Conservation (phyloP, 2,113 vertebrate genomes). For the Cygnus buccinator region DNA sequence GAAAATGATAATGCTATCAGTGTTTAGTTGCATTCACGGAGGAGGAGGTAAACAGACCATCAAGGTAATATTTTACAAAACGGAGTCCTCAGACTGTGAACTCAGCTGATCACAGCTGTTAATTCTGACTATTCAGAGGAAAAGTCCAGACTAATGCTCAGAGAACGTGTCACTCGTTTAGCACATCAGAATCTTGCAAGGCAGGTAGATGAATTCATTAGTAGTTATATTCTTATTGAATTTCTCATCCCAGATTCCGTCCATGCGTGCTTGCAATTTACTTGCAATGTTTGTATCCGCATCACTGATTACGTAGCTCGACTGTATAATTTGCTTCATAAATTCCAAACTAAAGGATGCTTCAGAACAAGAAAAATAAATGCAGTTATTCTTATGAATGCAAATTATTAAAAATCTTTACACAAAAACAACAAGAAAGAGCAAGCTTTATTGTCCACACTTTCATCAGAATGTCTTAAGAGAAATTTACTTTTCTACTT, state of each 20-base stretch:
- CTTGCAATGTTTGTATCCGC: accelerated
- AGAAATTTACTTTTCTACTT: not conserved
- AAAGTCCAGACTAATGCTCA: not conserved
- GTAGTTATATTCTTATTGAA: not conserved
- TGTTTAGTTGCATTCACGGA: not conserved
- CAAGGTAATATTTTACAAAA: not conserved
- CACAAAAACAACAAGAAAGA: not conserved
- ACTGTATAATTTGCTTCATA: not conserved
- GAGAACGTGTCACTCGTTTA: accelerated
- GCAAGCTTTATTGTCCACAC: not conserved
- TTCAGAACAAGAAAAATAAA: not conserved
- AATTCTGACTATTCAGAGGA: not conserved
- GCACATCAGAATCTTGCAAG: not conserved
- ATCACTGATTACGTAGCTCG: not conserved
- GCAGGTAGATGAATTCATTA: not conserved
- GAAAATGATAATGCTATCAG: not conserved
- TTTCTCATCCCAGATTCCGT: not conserved
- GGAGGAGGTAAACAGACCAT: not conserved
- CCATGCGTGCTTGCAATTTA: not conserved
- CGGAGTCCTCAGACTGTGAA: not conserved
- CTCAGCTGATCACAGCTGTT: not conserved
- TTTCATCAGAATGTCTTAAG: not conserved
- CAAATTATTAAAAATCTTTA: not conserved
- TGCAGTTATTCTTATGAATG: not conserved
- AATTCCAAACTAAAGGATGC: not conserved